Percentiles rank a stretch among this genome's conserved stretches.
Conservation (phyloP, 2,113 vertebrate species). For the Pygoscelis antarcticus region DNA sequence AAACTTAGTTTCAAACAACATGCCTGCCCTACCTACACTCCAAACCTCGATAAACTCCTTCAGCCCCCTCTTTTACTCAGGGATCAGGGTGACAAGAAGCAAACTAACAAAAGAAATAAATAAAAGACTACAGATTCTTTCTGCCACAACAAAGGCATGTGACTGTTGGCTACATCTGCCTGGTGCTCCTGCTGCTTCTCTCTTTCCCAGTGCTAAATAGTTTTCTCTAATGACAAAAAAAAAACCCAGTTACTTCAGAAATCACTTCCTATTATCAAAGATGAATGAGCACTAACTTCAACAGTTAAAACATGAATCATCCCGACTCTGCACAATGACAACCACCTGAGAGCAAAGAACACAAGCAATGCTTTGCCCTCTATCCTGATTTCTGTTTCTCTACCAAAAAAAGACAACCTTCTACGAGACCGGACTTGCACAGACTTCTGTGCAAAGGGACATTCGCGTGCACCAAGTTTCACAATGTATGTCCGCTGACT, state of each 20-base stretch:
- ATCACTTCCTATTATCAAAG: neutral
- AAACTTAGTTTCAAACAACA: neutral
- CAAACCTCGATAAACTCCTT: neutral
- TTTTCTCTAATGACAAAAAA: neutral
- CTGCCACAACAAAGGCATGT: neutral
- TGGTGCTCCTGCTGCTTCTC: neutral
- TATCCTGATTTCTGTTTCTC: neutral
- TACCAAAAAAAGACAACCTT: neutral
- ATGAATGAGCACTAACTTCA: neutral
- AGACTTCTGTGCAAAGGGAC: neutral
- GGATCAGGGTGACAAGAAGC: neutral
- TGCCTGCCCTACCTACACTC: neutral
- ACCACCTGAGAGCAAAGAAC: neutral
- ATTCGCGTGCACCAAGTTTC: fast-evolving
- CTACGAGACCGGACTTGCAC: fast-evolving
- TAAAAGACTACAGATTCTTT: neutral
- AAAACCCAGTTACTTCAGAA: neutral
- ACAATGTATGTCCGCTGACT: fast-evolving
- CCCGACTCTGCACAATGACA: neutral
- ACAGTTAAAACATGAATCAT: neutral
- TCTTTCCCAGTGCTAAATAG: neutral
- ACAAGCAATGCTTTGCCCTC: neutral
- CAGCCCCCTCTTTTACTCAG: neutral
- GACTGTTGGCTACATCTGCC: neutral
- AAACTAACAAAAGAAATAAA: neutral